phyloP scores from a whole-genome alignment of 2,797 vertebrate genomes.

The Sebastes trivittatus region DNA sequence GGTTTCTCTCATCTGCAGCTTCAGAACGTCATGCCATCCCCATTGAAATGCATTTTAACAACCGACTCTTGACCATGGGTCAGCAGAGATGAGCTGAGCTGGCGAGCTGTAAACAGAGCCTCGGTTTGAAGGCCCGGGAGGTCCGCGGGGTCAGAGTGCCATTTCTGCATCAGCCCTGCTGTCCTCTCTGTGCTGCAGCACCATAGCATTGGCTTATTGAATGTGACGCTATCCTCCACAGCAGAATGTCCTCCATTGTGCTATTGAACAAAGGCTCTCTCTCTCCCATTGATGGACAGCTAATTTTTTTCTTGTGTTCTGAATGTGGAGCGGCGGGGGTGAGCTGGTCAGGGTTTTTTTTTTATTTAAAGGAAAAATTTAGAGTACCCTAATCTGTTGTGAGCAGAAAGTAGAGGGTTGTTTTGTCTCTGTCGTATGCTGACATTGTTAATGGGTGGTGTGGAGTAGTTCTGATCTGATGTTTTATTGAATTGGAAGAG shows the following conservation, averaged over 20 bases:
- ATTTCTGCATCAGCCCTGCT: conserved; percentile 63
- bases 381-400: conserved; percentile 41
- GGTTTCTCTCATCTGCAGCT: conserved; percentile 36
- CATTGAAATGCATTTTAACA: conserved; percentile 39
- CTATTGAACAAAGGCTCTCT: conserved; percentile 78
- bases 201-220: conserved; percentile 68
- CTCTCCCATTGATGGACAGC: conserved; percentile 73
- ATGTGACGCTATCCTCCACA: conserved; percentile 75
- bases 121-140: conserved; percentile 52
- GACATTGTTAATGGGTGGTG: conserved; percentile 28
- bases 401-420: conserved; percentile 27
- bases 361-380: conserved; percentile 27
- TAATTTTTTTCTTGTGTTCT: conserved; percentile 62
- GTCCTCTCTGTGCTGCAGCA: conserved; percentile 60
- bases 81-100: conserved; percentile 54
- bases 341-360: conserved; percentile 19
- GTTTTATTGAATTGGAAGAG: conserved; percentile 40
- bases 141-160: conserved; percentile 59
- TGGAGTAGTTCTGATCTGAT: conserved; percentile 41
- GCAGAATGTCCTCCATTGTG: conserved; percentile 85
- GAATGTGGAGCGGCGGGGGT: conserved; percentile 47
- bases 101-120: conserved; percentile 62
- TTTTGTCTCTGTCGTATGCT: conserved; percentile 25
- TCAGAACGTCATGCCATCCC: conserved; percentile 26
- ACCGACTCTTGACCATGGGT: conserved; percentile 57